phyloP scores from a whole-genome alignment of 2,797 vertebrate species.

The Trematomus bernacchii region DNA sequence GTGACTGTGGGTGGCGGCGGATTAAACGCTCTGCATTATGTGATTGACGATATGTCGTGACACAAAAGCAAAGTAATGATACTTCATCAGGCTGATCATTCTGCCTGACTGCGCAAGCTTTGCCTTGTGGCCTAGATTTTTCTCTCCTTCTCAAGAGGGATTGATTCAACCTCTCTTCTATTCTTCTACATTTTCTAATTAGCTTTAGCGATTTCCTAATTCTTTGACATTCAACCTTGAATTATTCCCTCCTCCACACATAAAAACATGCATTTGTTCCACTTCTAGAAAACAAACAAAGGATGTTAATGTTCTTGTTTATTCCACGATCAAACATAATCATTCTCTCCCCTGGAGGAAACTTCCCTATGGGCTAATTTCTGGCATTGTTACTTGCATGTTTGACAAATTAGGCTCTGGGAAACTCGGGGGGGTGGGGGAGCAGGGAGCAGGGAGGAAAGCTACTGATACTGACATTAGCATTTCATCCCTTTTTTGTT shows the following conservation, averaged over 20 bases:
- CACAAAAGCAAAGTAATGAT: slow-evolving; percentile 76
- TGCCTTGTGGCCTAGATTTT: slow-evolving; percentile 74
- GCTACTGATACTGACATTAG: slow-evolving; percentile 67
- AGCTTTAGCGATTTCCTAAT: slow-evolving; percentile 73
- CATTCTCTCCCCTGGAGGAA: slow-evolving; percentile 74
- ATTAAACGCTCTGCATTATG: slow-evolving; percentile 68
- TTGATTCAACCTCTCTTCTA: slow-evolving; percentile 77
- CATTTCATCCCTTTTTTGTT: slow-evolving; percentile 65
- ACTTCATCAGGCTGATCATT: slow-evolving; percentile 65
- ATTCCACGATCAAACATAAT: slow-evolving; percentile 86
- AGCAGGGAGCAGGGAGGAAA: slow-evolving; percentile 22
- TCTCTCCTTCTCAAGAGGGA: slow-evolving; percentile 59
- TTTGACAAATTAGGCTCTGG: slow-evolving; percentile 82
- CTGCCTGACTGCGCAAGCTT: slow-evolving; percentile 36
- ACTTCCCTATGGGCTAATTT: slow-evolving; percentile 79
- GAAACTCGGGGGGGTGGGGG: slow-evolving; percentile 43
- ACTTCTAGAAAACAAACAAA: slow-evolving; percentile 82
- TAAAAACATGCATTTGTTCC: slow-evolving; percentile 78
- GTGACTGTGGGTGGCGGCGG: slow-evolving; percentile 51
- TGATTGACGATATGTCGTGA: slow-evolving; percentile 86
- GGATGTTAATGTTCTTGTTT: slow-evolving; percentile 85
- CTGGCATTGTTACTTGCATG: slow-evolving; percentile 77
- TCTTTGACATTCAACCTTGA: slow-evolving; percentile 84
- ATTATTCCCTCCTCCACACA: slow-evolving; percentile 73
- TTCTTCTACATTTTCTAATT: slow-evolving; percentile 80